Conservation (phyloP, 1,140 invertebrate species). For the Drosophila lowei region DNA sequence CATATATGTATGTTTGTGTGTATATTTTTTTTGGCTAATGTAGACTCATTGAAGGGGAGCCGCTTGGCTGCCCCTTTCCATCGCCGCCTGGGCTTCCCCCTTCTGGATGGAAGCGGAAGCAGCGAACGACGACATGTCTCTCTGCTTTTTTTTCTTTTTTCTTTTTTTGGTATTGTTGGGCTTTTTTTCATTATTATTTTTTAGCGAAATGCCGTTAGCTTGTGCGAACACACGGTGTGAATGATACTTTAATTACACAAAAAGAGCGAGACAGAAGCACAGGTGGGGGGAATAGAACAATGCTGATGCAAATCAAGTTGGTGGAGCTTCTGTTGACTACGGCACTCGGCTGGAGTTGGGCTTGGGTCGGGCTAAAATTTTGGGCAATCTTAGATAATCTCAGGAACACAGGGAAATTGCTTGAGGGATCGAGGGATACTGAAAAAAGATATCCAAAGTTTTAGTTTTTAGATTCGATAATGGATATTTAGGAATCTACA, state of each 20-base stretch:
- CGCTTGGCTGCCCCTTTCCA: constrained; percentile 1
- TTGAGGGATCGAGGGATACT: no score
- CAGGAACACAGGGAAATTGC: background rate
- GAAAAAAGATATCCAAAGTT: no score
- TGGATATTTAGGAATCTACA: no score
- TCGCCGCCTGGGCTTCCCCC: constrained; percentile 5
- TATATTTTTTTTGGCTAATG: constrained; percentile 34
- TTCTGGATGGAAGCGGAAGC: constrained; percentile 64
- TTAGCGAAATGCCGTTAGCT: constrained; percentile 76
- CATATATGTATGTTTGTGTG: background rate
- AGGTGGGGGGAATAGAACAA: background rate
- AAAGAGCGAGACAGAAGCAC: constrained; percentile 22
- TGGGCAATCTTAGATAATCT: no score
- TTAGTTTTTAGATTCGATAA: no score
- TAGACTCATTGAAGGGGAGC: constrained; percentile 52
- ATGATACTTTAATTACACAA: constrained; percentile 76
- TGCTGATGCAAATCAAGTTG: constrained; percentile 23
- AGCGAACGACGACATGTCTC: constrained; percentile 55
- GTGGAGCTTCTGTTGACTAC: background rate
- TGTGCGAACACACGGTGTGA: constrained; percentile 78
- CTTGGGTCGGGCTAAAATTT: no score
- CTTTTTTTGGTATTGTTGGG: constrained; percentile 20
- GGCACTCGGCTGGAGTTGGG: background rate
- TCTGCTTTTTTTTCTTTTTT: background rate
- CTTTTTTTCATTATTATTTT: constrained; percentile 24